A percentile compares a stretch with the other conserved stretches of the same genome.
Conservation (phyloP, 2,888 invertebrate species). For the Muscina levida region DNA sequence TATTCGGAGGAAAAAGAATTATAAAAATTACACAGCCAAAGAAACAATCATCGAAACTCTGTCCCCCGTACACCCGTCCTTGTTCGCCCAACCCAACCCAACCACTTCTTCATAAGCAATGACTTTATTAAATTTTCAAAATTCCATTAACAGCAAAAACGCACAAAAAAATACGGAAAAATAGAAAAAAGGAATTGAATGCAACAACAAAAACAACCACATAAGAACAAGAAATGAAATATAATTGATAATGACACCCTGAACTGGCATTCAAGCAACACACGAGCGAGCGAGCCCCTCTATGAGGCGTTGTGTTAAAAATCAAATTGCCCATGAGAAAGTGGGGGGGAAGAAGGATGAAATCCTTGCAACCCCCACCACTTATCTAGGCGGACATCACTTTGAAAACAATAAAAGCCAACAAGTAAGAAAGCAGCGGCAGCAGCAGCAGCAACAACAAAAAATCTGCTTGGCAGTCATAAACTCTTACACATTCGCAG, state of each 20-base stretch:
- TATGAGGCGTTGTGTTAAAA: constrained; percentile 55
- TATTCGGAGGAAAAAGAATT: constrained; percentile 8
- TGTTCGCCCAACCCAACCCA: too few relatives aligned
- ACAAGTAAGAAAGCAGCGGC: constrained; percentile 46
- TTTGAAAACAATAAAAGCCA: constrained; percentile 52
- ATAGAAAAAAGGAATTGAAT: too few relatives aligned
- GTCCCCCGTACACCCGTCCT: too few relatives aligned
- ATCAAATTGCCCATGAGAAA: too few relatives aligned
- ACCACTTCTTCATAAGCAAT: neutral
- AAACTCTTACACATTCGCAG: constrained; percentile 26
- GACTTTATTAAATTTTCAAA: constrained; percentile 71
- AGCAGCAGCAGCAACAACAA: too few relatives aligned
- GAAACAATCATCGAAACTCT: too few relatives aligned
- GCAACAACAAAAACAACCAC: too few relatives aligned
- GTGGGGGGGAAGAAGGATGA: too few relatives aligned
- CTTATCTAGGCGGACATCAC: neutral
- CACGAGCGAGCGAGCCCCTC: too few relatives aligned
- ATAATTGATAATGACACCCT: constrained; percentile 66
- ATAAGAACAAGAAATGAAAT: constrained; percentile 44
- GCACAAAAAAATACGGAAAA: too few relatives aligned
- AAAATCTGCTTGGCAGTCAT: constrained; percentile 29
- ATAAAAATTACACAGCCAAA: constrained; percentile 33
- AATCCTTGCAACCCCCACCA: neutral
- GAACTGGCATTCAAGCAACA: constrained; percentile 13
- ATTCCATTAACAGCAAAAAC: constrained; percentile 69